A percentile compares a stretch with the other conserved stretches of the same genome.
These are phyloP conservation scores for Zophobas morio DNA, from an alignment of 1,140 invertebrate species.

Conservation along the genomic window DNA sequence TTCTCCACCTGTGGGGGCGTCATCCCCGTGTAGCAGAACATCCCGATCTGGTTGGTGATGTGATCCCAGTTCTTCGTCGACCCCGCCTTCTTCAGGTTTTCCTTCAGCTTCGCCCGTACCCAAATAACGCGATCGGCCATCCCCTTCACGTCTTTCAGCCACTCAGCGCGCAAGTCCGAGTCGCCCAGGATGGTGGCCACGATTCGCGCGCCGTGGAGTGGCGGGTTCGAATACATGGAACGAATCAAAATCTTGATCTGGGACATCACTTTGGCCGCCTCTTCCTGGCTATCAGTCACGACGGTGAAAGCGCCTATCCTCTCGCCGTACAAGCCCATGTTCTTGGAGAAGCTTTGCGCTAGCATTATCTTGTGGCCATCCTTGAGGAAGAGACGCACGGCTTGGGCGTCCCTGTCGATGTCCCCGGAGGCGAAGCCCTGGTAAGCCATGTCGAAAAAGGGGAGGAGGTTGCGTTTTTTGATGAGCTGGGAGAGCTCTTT, in stretches of 20 bases:
- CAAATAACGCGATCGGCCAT: conserved; percentile 98
- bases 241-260: conserved; percentile 92
- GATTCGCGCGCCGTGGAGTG: conserved; percentile 89
- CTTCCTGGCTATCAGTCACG: conserved; percentile 77
- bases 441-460: conserved; percentile 99
- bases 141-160: conserved; percentile 86
- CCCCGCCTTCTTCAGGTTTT: conserved; percentile 89
- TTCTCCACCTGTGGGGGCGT: conserved; percentile 81
- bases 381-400: conserved; percentile 89
- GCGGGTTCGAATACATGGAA: conserved; percentile 91
- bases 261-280: conserved; percentile 80
- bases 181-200: conserved; percentile 91
- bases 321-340: conserved; percentile 98
- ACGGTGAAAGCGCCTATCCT: conserved; percentile 92
- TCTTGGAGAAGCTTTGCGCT: conserved; percentile 98
- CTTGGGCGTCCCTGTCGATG: conserved; percentile 89
- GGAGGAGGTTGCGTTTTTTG: conserved; percentile 89
- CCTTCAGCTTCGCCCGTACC: conserved; percentile 84
- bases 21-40: conserved; percentile 95
- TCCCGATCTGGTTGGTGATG: conserved; percentile 99
- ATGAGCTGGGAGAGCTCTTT: conserved; percentile 82
- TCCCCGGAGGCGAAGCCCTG: conserved; percentile 97
- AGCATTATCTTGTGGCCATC: conserved; percentile 91
- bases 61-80: conserved; percentile 92
- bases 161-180: conserved; percentile 84